Base-by-base conservation (phyloP, 2,797 vertebrate genomes). In the Nyctalus aviator region DNA sequence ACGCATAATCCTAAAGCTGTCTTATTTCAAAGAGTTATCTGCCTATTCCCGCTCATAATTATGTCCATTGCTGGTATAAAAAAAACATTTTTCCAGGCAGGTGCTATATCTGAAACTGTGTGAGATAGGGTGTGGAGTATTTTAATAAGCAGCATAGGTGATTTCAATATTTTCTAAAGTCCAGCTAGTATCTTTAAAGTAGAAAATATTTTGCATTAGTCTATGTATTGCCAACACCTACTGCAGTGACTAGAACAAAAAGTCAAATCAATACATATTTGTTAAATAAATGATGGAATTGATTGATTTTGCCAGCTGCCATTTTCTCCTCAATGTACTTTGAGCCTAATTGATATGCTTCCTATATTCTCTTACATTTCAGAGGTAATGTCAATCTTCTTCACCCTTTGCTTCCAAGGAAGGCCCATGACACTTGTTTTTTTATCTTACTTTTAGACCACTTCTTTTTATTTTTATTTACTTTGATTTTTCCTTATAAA, bases 201-300 rank as follows among this genome's bases (percentile, higher is more conserved):
- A 18, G 23, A 91, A 78, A 91, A 1, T 3, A 18, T 41, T 95
- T 88, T 46, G 23, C 14, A 11, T 84, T 32, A 35, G 9, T 76
- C 30, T 88, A 85, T 84, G 27, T 76, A 73, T 35, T 72, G 8
- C 9, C 10, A 68, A 81, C 3, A 72, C 2, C 5, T 27, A 73
- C 41, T 53, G 20, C 3, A 68, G 9, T 59, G 44, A 35, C 41
- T 77, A 62, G 46, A 86, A 78, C 10, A 73, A 76, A 89, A 77
- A 59, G 32, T 6, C 21, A 72, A 93, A 93, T 68, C 37, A 46
- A 84, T 17, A 79, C 35, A 83, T 48, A 79, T 57, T 73, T 86
- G 79, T 41, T 84, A 64, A 78, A 86, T 73, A 89, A 86, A n/a
- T 84, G 84, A 90, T 66, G 44, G 8, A 25, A 59, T 10, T 48